Percentiles rank a stretch among this genome's conserved stretches.
Evolutionary conservation across 2,888 invertebrate genomes (phyloP).

Genomic region (Eudiplozoon nipponicum): DNA sequence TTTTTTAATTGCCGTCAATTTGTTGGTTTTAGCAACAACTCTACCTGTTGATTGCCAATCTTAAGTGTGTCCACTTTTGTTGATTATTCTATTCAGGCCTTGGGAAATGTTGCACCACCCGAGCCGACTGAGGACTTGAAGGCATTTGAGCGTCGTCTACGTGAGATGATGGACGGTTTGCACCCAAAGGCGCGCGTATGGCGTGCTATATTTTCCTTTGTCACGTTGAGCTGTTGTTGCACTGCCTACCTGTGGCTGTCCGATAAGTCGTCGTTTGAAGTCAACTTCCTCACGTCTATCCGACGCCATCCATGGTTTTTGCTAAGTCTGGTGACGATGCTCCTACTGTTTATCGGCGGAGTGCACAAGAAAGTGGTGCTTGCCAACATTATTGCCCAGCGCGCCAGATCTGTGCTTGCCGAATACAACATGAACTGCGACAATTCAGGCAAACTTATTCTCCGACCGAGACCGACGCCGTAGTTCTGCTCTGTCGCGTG

Average conservation of each 20-base stretch:
- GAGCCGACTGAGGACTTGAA: constrained; percentile 40
- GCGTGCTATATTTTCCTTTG: constrained; percentile 23
- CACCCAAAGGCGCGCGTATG: constrained; percentile 72
- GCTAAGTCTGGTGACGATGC: constrained; percentile 32
- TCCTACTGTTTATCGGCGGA: constrained; percentile 49
- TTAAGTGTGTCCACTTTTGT: no score
- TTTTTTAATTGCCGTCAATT: no score
- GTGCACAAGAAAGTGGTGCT: constrained; percentile 81
- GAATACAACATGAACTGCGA: constrained; percentile 96
- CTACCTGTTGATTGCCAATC: no score
- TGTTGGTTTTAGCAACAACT: no score
- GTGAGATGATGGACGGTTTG: constrained; percentile 74
- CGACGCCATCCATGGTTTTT: constrained; percentile 60
- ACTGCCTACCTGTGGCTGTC: constrained; percentile 7
- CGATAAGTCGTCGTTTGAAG: constrained; percentile 6
- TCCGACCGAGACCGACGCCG: constrained; percentile 52
- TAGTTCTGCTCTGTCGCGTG: no score
- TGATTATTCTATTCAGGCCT: no score
- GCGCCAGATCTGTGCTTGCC: constrained; percentile 53
- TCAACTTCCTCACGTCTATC: constrained; percentile 15
- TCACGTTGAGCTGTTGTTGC: constrained; percentile 4
- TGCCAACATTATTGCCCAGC: constrained; percentile 63
- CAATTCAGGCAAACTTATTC: constrained; percentile 66
- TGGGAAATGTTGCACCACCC: no score
- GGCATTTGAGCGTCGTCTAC: constrained; percentile 74